Percentiles rank a stretch among this genome's conserved stretches.
These are phyloP conservation scores for Chiroxiphia lanceolata DNA, from an alignment of 2,797 vertebrate genomes.

Conservation along the genomic window DNA sequence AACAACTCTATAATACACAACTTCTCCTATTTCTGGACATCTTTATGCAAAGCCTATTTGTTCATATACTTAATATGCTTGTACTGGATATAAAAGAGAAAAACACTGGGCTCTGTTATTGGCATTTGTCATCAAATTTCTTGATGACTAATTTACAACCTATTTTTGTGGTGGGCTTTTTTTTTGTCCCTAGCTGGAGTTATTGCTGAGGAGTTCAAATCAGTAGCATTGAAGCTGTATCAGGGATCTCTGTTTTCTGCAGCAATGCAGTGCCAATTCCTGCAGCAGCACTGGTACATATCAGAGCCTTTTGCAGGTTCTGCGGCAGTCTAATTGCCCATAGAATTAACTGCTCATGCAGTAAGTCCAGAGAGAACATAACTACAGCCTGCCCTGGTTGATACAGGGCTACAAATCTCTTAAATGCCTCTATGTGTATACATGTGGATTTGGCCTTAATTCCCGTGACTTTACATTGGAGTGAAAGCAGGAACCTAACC, in stretches of 20 bases:
- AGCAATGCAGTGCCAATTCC: not conserved
- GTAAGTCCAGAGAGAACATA: not conserved
- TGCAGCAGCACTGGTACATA: not conserved
- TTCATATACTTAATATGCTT: not conserved
- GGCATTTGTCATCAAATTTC: not conserved
- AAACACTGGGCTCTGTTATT: not conserved
- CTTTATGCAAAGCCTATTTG: not conserved
- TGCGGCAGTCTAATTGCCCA: not conserved
- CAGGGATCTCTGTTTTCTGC: not conserved
- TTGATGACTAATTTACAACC: slow-evolving; percentile 4
- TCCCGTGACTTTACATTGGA: not conserved
- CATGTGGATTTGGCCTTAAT: not conserved
- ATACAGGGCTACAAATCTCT: not conserved
- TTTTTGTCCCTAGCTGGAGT: not conserved
- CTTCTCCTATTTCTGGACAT: not conserved
- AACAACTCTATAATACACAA: not conserved
- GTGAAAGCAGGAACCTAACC: not conserved
- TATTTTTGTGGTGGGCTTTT: not conserved
- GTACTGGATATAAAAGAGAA: not conserved
- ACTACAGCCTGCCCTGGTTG: not conserved
- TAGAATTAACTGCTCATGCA: not conserved
- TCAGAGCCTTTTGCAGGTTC: not conserved
- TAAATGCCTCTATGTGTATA: not conserved
- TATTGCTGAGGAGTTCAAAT: slow-evolving; percentile 7
- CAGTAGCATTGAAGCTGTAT: not conserved